Conservation (phyloP, 2,797 vertebrate species). For the Enteromius thamalakanensis region DNA sequence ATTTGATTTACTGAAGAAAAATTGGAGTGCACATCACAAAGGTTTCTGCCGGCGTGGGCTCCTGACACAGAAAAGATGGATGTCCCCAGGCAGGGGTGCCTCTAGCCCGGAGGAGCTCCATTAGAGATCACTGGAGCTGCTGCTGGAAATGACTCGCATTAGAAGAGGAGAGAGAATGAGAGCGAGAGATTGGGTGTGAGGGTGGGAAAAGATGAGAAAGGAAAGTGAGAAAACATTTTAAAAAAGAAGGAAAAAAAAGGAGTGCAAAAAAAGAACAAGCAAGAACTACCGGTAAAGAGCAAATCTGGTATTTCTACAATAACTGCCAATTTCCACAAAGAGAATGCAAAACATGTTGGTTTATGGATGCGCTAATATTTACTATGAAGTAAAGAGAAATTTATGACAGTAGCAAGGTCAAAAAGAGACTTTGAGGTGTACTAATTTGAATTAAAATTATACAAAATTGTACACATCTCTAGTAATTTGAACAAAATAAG, state of each 20-base stretch:
- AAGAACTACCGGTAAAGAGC: not conserved
- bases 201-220: not conserved
- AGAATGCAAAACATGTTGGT: not conserved
- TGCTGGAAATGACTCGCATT: constrained; percentile 59
- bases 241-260: not conserved
- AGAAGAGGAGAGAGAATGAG: constrained; percentile 82
- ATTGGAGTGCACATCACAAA: constrained; percentile 99
- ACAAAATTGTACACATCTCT: not conserved
- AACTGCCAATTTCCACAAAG: not conserved
- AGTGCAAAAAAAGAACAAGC: constrained; percentile 2
- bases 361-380: not conserved
- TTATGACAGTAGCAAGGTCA: not conserved
- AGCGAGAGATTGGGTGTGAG: constrained; percentile 37
- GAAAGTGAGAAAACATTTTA: not conserved
- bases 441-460: not conserved
- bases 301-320: not conserved
- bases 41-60: constrained; percentile 93
- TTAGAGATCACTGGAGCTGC: constrained; percentile 81
- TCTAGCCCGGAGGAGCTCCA: constrained; percentile 96
- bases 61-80: constrained; percentile 97
- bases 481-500: not conserved
- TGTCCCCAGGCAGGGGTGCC: constrained; percentile 94
- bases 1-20: constrained; percentile 99
- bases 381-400: not conserved
- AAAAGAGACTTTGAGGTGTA: not conserved